These are phyloP conservation scores for Kuschelorhynchus macadamiae DNA, from an alignment of 2,888 invertebrate species.

Conservation along the genomic window DNA sequence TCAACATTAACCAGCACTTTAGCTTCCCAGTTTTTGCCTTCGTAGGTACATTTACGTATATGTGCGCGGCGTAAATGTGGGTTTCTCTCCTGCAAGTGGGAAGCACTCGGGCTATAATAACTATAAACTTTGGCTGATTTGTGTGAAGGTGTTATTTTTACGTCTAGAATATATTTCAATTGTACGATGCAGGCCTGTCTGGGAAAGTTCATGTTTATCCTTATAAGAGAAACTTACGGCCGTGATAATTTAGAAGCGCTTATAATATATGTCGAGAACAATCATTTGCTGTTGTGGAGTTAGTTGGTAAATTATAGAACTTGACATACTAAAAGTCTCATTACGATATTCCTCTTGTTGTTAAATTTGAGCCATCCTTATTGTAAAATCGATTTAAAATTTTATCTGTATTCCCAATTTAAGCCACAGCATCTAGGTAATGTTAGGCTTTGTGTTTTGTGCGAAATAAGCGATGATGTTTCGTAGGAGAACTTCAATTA, in stretches of 20 bases:
- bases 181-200: conserved; percentile 12
- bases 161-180: conserved; percentile 31
- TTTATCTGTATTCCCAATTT: too few relatives aligned
- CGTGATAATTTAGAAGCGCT: conserved; percentile 12
- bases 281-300: too few relatives aligned
- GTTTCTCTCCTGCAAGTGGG: conserved; percentile 37
- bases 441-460: too few relatives aligned
- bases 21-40: conserved; percentile 34
- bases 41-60: conserved; percentile 10
- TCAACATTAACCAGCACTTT: conserved; percentile 15
- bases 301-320: too few relatives aligned
- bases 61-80: conserved; percentile 39
- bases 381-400: too few relatives aligned
- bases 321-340: too few relatives aligned
- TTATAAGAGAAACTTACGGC: conserved; percentile 32
- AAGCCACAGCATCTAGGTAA: too few relatives aligned
- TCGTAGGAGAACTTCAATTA: too few relatives aligned
- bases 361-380: too few relatives aligned
- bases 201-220: conserved; percentile 25
- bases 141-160: conserved; percentile 45
- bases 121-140: conserved; percentile 44
- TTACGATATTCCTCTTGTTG: too few relatives aligned
- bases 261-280: too few relatives aligned
- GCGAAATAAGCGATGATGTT: too few relatives aligned
- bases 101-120: conserved; percentile 37